Evolutionary conservation across 2,797 vertebrate species (phyloP).

Genomic region (Sebastes elongatus): DNA sequence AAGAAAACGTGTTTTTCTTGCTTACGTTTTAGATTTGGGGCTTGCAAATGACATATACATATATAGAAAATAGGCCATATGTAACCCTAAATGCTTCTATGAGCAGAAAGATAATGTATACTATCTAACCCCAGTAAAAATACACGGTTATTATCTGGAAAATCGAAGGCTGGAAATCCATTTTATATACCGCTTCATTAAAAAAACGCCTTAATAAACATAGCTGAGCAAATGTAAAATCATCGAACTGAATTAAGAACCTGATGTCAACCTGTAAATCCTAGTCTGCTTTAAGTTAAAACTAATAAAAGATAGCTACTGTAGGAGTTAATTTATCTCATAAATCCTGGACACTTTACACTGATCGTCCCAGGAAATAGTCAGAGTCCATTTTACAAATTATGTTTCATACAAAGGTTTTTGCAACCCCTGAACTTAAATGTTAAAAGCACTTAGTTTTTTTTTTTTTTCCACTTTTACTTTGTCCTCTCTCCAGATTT

Average conservation of each 20-base stretch:
- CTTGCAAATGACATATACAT: conserved; percentile 75
- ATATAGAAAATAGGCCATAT: conserved; percentile 70
- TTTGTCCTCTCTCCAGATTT: conserved; percentile 66
- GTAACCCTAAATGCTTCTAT: conserved; percentile 78
- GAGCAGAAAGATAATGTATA: conserved; percentile 66
- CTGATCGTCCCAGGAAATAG: conserved; percentile 53
- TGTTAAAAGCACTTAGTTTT: conserved; percentile 68
- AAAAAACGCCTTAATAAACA: conserved; percentile 81
- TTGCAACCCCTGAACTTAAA: conserved; percentile 68
- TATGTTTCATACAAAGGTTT: conserved; percentile 56
- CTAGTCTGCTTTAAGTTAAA: conserved; percentile 67
- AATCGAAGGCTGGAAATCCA: conserved; percentile 56
- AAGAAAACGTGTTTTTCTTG: conserved; percentile 60
- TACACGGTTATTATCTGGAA: conserved; percentile 46
- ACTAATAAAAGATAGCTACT: conserved; percentile 33
- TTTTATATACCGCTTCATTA: conserved; percentile 70
- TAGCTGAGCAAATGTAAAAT: conserved; percentile 78
- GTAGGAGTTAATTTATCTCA: conserved; percentile 68
- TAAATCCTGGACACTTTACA: conserved; percentile 33
- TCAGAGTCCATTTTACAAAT: conserved; percentile 62
- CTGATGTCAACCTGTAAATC: conserved; percentile 80
- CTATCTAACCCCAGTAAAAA: conserved; percentile 60
- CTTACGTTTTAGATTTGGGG: conserved; percentile 80
- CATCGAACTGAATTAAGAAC: conserved; percentile 65
- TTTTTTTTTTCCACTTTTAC: conserved; percentile 36